phyloP scores from a whole-genome alignment of 1,140 invertebrate genomes.

The Conus betulinus region DNA sequence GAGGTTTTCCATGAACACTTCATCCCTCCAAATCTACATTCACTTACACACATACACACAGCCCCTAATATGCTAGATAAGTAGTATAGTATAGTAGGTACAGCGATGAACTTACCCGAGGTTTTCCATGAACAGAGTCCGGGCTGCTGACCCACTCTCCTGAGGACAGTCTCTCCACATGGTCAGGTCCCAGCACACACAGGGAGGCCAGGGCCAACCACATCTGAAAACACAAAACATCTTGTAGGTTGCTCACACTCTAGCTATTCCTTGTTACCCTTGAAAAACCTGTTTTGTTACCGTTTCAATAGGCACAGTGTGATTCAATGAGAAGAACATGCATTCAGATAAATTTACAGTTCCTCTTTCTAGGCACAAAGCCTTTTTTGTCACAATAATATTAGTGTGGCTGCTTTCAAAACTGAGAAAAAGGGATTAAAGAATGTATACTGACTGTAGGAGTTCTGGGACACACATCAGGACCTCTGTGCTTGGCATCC shows the following conservation, averaged over 20 bases:
- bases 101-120: constrained; percentile 78
- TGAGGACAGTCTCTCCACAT: constrained; percentile 89
- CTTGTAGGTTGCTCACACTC: no score
- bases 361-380: no score
- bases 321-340: background rate
- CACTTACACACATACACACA: no score
- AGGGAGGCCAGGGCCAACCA: constrained; percentile 96
- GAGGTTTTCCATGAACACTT: no score
- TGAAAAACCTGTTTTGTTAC: no score
- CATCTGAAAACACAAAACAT: constrained; percentile 72
- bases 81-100: no score
- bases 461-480: constrained; percentile 86
- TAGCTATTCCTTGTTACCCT: no score
- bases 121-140: constrained; percentile 78
- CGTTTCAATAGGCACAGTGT: no score
- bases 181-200: constrained; percentile 93
- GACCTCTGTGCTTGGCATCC: constrained; percentile 84
- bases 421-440: background rate
- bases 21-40: no score
- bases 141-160: constrained; percentile 82
- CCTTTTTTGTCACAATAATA: no score
- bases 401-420: background rate
- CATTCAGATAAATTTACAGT: no score
- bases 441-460: constrained; percentile 79
- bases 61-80: no score